Evolutionary conservation across 1,140 invertebrate species (phyloP).

Genomic region (Cecropterus lyciades): DNA sequence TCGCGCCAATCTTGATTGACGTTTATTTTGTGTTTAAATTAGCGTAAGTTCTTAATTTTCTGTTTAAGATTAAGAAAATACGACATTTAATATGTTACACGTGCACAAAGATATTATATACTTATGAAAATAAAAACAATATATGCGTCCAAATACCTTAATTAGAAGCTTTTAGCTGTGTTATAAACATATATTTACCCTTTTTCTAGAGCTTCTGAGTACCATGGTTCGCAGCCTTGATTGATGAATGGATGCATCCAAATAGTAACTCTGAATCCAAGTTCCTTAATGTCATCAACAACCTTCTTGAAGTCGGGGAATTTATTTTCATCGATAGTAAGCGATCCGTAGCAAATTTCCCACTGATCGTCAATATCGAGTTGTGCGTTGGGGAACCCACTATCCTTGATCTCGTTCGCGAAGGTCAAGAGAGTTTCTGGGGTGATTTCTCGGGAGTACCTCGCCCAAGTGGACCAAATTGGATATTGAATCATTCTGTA

Average conservation of each 20-base stretch:
- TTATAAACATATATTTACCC: too few relatives aligned
- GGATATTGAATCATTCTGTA: constrained; percentile 91
- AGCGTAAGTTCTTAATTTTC: too few relatives aligned
- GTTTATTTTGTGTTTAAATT: too few relatives aligned
- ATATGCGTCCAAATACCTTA: too few relatives aligned
- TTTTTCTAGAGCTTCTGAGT: constrained; percentile 84
- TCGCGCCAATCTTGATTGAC: too few relatives aligned
- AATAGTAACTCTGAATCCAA: constrained; percentile 90
- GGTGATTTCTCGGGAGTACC: constrained; percentile 89
- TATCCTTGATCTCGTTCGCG: constrained; percentile 88
- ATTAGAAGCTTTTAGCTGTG: too few relatives aligned
- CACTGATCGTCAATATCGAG: constrained; percentile 96
- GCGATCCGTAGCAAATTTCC: constrained; percentile 95
- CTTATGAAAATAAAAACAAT: too few relatives aligned
- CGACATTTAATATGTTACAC: too few relatives aligned
- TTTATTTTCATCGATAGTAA: constrained; percentile 88
- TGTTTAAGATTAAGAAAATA: too few relatives aligned
- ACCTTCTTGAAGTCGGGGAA: constrained; percentile 89
- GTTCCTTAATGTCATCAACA: constrained; percentile 85
- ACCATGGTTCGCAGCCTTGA: constrained; percentile 87
- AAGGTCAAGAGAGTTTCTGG: constrained; percentile 88
- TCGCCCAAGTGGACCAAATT: constrained; percentile 97
- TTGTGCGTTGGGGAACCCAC: constrained; percentile 91
- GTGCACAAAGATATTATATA: too few relatives aligned
- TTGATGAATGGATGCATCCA: constrained; percentile 97